Conservation (phyloP, 2,888 invertebrate species). For the Clostera curtula region DNA sequence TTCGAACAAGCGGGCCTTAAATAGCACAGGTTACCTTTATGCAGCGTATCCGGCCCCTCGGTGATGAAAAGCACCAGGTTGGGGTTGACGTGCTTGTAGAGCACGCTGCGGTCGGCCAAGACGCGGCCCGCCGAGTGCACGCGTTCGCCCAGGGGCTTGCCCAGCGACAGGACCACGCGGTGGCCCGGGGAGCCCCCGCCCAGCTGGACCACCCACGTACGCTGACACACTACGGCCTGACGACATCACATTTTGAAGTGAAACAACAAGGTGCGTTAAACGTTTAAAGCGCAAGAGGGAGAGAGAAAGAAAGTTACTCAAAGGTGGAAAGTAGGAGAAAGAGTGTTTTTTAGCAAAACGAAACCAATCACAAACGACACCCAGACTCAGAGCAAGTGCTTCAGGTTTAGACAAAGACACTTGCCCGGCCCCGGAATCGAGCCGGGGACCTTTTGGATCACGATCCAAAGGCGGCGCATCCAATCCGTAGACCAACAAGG, state of each 20-base stretch:
- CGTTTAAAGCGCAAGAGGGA: too few relatives aligned
- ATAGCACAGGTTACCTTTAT: conserved; percentile 78
- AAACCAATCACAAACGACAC: too few relatives aligned
- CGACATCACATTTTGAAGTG: background rate
- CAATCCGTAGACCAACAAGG: too few relatives aligned
- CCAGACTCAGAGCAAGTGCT: too few relatives aligned
- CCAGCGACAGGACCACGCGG: conserved; percentile 77
- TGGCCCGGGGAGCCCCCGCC: conserved; percentile 75
- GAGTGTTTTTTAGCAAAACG: too few relatives aligned
- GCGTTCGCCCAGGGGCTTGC: conserved; percentile 80
- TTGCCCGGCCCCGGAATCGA: too few relatives aligned
- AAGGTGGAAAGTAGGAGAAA: too few relatives aligned
- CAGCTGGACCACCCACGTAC: conserved; percentile 84
- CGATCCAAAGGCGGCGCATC: too few relatives aligned
- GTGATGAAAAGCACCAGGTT: conserved; percentile 93
- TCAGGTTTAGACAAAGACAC: too few relatives aligned
- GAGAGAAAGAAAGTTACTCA: too few relatives aligned
- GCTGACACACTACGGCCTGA: conserved; percentile 76
- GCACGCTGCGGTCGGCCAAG: conserved; percentile 94
- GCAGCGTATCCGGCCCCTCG: conserved; percentile 81
- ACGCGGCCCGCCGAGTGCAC: conserved; percentile 97
- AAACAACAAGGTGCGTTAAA: background rate
- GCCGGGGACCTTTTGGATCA: too few relatives aligned
- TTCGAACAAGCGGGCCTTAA: background rate
- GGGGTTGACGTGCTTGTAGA: conserved; percentile 99